phyloP scores from a whole-genome alignment of 1,140 invertebrate genomes.

The Drosophila nikananu region DNA sequence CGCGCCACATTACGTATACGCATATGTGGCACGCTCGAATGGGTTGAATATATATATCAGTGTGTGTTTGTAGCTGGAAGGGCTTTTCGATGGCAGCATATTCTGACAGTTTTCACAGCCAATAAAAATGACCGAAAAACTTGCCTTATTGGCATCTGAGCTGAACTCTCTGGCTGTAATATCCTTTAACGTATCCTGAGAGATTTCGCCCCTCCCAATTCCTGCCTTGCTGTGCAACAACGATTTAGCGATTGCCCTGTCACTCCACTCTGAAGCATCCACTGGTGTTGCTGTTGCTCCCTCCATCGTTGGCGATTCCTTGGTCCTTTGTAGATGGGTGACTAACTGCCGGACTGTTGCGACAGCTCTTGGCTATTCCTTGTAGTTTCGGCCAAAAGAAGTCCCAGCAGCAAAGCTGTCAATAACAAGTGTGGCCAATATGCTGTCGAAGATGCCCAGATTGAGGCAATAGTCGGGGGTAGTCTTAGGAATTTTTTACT shows the following conservation, averaged over 20 bases:
- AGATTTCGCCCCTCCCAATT: conserved; percentile 22
- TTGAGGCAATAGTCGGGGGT: conserved; percentile 37
- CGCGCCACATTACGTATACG: conserved; percentile 72
- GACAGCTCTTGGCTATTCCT: conserved; percentile 65
- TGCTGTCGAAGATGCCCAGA: conserved; percentile 44
- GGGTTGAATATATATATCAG: conserved; percentile 10
- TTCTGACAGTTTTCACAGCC: conserved; percentile 48
- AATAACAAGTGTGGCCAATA: conserved; percentile 75
- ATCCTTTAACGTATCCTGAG: conserved; percentile 60
- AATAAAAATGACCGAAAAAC: conserved; percentile 77
- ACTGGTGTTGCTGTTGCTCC: not conserved
- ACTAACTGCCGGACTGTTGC: conserved; percentile 68
- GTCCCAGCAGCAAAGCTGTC: conserved; percentile 73
- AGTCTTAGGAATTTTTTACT: not conserved
- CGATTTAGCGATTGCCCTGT: conserved; percentile 70
- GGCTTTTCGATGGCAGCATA: conserved; percentile 17
- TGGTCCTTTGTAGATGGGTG: conserved; percentile 61
- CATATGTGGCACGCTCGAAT: conserved; percentile 52
- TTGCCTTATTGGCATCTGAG: conserved; percentile 61
- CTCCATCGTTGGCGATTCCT: not conserved
- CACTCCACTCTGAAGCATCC: conserved; percentile 23
- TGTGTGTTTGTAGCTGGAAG: not conserved
- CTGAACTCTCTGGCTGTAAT: conserved; percentile 56
- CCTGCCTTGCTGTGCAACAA: conserved; percentile 29
- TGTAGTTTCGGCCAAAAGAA: conserved; percentile 31